Conservation (phyloP, 2,797 vertebrate species). For the Monodelphis domestica region DNA sequence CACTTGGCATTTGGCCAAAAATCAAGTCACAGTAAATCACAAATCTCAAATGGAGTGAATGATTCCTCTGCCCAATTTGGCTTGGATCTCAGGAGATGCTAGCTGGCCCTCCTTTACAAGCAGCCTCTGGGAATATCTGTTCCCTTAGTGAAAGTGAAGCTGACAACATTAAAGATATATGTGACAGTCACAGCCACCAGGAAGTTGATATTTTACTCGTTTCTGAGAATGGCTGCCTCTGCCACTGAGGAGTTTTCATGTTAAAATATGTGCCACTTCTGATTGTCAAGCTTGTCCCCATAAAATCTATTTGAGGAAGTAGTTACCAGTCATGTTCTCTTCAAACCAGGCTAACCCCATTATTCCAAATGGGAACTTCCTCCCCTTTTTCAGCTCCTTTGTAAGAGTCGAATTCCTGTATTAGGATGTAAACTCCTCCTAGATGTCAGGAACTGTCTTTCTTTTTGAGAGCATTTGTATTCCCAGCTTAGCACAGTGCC, state of each 20-base stretch:
- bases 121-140: not conserved
- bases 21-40: not conserved
- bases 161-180: no score
- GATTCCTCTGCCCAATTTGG: not conserved
- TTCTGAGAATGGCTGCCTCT: not conserved
- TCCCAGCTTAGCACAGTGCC: not conserved
- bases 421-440: not conserved
- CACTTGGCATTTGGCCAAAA: not conserved
- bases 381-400: not conserved
- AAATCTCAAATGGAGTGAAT: not conserved
- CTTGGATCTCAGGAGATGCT: not conserved
- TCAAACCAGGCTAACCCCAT: not conserved
- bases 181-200: no score
- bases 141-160: not conserved
- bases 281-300: not conserved
- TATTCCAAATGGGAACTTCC: no score
- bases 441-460: not conserved
- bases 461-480: not conserved
- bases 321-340: not conserved
- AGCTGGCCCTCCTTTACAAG: no score
- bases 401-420: not conserved
- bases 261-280: not conserved
- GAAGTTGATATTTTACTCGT: not conserved
- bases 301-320: not conserved
- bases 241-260: not conserved